A percentile compares a stretch with the other conserved stretches of the same genome.
Conservation (phyloP, 2,113 vertebrate genomes). For the Bostrychus sinensis region DNA sequence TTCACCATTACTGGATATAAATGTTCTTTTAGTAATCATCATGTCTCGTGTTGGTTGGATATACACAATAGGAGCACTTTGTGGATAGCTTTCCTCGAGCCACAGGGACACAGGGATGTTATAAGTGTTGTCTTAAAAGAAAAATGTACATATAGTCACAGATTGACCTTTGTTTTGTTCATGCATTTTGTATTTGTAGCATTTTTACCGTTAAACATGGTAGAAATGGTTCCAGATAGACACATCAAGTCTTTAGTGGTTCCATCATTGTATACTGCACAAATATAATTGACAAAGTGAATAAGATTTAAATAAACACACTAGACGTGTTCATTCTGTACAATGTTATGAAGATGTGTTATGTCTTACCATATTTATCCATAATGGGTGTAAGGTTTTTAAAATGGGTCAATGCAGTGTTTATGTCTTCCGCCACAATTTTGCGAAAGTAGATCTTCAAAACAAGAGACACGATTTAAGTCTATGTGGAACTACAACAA, state of each 20-base stretch:
- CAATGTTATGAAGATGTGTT: not conserved
- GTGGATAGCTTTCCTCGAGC: slow-evolving; percentile 90
- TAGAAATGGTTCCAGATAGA: slow-evolving; percentile 88
- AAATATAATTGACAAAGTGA: slow-evolving; percentile 23
- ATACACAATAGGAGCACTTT: slow-evolving; percentile 90
- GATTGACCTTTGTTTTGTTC: not conserved
- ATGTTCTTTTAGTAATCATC: slow-evolving; percentile 85
- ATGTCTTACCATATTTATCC: slow-evolving; percentile 86
- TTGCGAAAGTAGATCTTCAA: slow-evolving; percentile 85
- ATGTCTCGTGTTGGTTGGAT: slow-evolving; percentile 89
- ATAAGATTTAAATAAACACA: slow-evolving; percentile 36
- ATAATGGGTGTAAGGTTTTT: slow-evolving; percentile 86
- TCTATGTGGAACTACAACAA: not conserved
- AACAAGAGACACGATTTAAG: not conserved
- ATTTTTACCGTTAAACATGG: slow-evolving; percentile 80
- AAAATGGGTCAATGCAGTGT: slow-evolving; percentile 81
- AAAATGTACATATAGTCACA: not conserved
- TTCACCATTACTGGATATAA: slow-evolving; percentile 86
- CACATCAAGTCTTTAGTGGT: slow-evolving; percentile 85
- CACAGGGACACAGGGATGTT: slow-evolving; percentile 92
- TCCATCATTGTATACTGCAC: slow-evolving; percentile 92
- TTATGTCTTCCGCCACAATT: slow-evolving; percentile 85
- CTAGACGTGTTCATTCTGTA: not conserved
- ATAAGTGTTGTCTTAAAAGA: slow-evolving; percentile 82
- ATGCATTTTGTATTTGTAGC: not conserved